Conservation (phyloP, 2,888 invertebrate genomes). For the Oxyscelio sp. region DNA sequence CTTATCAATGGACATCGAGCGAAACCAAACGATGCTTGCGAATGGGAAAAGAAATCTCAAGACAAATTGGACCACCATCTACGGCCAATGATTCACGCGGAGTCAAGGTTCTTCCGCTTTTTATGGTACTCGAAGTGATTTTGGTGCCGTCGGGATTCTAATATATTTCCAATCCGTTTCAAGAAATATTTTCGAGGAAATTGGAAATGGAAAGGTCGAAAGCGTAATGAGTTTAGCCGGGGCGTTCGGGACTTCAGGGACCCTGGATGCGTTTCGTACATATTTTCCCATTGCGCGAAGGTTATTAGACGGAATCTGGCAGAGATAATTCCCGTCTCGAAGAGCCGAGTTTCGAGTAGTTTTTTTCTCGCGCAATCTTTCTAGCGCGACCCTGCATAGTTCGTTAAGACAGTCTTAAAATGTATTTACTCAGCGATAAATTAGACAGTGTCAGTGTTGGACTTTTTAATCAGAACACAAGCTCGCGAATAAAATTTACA, state of each 20-base stretch:
- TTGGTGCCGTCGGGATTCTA: slow-evolving; percentile 22
- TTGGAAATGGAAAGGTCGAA: slow-evolving; percentile 24
- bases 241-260: background rate
- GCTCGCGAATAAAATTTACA: too few species aligned
- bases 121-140: slow-evolving; percentile 34
- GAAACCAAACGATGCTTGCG: slow-evolving; percentile 51
- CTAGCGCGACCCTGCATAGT: too few species aligned
- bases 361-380: too few species aligned
- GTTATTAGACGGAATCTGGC: slow-evolving; percentile 6
- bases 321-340: too few species aligned
- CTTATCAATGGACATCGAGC: slow-evolving; percentile 63
- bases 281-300: slow-evolving; percentile 27
- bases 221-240: slow-evolving; percentile 39
- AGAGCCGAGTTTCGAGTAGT: too few species aligned
- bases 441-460: too few species aligned
- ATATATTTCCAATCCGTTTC: slow-evolving; percentile 25
- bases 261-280: slow-evolving; percentile 15
- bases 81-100: slow-evolving; percentile 40
- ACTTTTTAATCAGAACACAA: too few species aligned
- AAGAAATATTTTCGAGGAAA: slow-evolving; percentile 22
- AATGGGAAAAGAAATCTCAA: slow-evolving; percentile 71
- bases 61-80: slow-evolving; percentile 76
- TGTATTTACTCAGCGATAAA: too few species aligned
- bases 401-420: too few species aligned
- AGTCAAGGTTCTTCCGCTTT: slow-evolving; percentile 36